These are phyloP conservation scores for Nyctalus aviator DNA, from an alignment of 2,797 vertebrate genomes.

Conservation along the genomic window DNA sequence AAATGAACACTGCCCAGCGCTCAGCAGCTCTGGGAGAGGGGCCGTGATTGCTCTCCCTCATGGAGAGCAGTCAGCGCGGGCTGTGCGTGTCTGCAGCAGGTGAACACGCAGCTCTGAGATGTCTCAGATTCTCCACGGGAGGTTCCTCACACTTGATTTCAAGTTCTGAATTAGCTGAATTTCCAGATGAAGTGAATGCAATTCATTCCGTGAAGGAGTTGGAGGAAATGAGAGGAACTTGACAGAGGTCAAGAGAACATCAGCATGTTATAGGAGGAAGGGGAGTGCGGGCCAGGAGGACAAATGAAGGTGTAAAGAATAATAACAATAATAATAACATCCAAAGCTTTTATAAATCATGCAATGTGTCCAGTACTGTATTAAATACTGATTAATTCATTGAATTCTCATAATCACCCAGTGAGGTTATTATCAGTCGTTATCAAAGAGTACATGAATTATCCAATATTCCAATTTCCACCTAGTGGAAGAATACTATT, in stretches of 20 bases:
- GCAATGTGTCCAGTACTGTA: not conserved
- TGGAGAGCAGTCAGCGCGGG: not conserved
- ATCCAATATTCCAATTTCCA: not conserved
- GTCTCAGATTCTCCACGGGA: not conserved
- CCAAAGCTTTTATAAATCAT: not conserved
- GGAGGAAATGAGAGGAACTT: constrained; percentile 48
- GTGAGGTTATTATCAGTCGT: not conserved
- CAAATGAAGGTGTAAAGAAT: constrained; percentile 1
- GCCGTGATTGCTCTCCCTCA: not conserved
- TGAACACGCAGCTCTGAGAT: not conserved
- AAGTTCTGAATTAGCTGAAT: not conserved
- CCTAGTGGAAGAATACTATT: not conserved
- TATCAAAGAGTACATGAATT: not conserved
- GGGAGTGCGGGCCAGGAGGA: not conserved
- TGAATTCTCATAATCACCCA: not conserved
- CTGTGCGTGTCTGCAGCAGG: not conserved
- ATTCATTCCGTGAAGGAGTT: constrained; percentile 17
- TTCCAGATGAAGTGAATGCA: constrained; percentile 19
- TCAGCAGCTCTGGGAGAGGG: not conserved
- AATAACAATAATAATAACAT: not conserved
- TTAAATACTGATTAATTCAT: not conserved
- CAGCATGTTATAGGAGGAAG: not conserved
- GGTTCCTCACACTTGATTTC: constrained; percentile 32
- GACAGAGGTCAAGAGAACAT: constrained; percentile 23
- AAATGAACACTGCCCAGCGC: not conserved